Conservation (phyloP, 2,113 vertebrate species). For the Thymallus thymallus region DNA sequence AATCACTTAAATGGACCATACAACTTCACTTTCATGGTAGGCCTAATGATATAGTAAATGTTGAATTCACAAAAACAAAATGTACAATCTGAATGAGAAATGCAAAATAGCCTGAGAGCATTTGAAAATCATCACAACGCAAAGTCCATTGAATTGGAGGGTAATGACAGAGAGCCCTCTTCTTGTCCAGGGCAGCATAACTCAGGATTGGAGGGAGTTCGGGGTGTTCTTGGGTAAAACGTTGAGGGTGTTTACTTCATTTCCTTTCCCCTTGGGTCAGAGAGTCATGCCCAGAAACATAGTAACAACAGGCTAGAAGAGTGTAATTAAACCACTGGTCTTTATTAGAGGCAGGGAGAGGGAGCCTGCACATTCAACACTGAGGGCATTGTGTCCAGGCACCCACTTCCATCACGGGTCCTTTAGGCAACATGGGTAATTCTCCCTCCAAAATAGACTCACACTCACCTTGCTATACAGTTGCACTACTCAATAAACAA, state of each 20-base stretch:
- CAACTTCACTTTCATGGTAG: constrained; percentile 3
- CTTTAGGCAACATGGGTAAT: constrained; percentile 1
- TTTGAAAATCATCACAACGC: not conserved
- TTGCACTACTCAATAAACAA: constrained; percentile 11
- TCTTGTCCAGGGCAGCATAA: constrained; percentile 26
- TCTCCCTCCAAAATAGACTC: constrained; percentile 19
- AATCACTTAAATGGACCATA: constrained; percentile 10
- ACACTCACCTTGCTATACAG: constrained; percentile 10
- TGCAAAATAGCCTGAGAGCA: not conserved
- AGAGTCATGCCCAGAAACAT: constrained; percentile 40
- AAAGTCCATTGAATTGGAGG: not conserved
- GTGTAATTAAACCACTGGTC: constrained; percentile 43
- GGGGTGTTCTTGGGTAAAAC: not conserved
- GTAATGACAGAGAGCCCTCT: not conserved
- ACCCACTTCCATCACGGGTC: constrained; percentile 18
- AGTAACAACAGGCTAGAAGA: constrained; percentile 39
- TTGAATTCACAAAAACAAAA: not conserved
- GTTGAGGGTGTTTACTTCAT: constrained; percentile 42
- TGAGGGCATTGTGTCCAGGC: constrained; percentile 31
- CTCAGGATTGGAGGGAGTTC: not conserved
- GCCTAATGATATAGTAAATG: too few species aligned
- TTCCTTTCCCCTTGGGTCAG: constrained; percentile 54
- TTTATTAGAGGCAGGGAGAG: constrained; percentile 22
- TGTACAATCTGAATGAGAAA: constrained; percentile 7
- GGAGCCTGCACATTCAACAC: constrained; percentile 36